Percentiles rank a stretch among this genome's conserved stretches.
These are phyloP conservation scores for Microplitis manilae DNA, from an alignment of 2,888 invertebrate genomes.

Conservation along the genomic window DNA sequence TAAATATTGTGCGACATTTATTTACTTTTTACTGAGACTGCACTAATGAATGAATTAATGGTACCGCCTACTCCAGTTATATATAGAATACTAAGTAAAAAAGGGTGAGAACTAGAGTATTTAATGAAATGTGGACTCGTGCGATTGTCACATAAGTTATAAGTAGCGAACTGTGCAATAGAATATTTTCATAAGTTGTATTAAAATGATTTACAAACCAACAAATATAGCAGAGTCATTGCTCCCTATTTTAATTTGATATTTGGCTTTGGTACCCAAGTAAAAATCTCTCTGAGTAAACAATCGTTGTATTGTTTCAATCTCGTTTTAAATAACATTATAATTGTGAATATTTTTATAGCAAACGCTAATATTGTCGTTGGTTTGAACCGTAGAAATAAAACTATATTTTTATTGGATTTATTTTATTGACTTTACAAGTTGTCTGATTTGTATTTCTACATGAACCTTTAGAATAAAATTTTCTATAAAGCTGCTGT, in stretches of 20 bases:
- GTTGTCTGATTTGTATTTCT: too few relatives aligned
- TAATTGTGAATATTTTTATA: neutral
- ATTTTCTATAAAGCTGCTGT: too few relatives aligned
- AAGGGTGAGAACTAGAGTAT: neutral
- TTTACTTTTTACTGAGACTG: neutral
- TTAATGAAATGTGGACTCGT: neutral
- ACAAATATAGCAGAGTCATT: neutral
- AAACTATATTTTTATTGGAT: too few relatives aligned
- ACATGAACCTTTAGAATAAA: too few relatives aligned
- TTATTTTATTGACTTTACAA: too few relatives aligned
- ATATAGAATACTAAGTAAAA: neutral
- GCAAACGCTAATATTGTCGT: neutral
- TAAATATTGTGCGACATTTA: too few relatives aligned
- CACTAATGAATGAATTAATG: neutral
- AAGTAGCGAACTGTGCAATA: neutral
- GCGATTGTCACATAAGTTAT: neutral
- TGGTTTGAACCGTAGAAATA: too few relatives aligned
- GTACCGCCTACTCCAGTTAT: neutral
- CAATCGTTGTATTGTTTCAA: neutral
- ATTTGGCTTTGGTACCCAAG: too few relatives aligned
- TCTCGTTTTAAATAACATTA: neutral
- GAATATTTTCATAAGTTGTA: neutral
- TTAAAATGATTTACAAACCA: neutral
- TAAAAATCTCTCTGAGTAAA: too few relatives aligned
- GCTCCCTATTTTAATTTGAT: neutral